Percentiles rank a stretch among this genome's conserved stretches.
Conservation (phyloP, 2,888 invertebrate species). For the Deilephila elpenor region DNA sequence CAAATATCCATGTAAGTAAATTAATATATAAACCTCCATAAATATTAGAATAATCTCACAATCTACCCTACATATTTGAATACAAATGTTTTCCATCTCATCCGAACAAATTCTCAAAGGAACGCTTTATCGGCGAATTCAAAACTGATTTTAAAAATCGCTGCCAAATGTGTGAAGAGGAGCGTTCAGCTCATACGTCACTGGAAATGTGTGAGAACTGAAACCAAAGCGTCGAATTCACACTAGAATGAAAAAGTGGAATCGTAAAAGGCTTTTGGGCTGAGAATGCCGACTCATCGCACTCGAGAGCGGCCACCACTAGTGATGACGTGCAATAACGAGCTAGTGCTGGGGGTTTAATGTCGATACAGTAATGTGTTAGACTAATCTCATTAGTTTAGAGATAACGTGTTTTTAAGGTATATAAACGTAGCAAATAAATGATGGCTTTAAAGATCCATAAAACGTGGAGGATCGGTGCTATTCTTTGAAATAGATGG, state of each 20-base stretch:
- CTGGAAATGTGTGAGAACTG: constrained; percentile 63
- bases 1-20: no score
- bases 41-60: neutral
- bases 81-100: neutral
- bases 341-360: constrained; percentile 53
- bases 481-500: no score
- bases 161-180: constrained; percentile 34
- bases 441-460: no score
- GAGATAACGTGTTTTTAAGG: neutral
- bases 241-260: constrained; percentile 73
- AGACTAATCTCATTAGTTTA: neutral
- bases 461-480: no score
- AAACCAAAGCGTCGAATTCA: constrained; percentile 68
- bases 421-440: no score
- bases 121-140: constrained; percentile 31
- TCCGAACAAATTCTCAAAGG: constrained; percentile 3
- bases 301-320: constrained; percentile 65
- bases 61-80: neutral
- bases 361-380: constrained; percentile 38
- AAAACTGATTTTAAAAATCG: constrained; percentile 39
- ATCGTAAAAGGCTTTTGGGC: constrained; percentile 80
- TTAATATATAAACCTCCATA: no score
- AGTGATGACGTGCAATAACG: constrained; percentile 79
- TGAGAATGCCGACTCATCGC: constrained; percentile 82
- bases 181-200: constrained; percentile 47